phyloP scores from a whole-genome alignment of 2,888 invertebrate genomes.

The Willowsia nigromaculata region DNA sequence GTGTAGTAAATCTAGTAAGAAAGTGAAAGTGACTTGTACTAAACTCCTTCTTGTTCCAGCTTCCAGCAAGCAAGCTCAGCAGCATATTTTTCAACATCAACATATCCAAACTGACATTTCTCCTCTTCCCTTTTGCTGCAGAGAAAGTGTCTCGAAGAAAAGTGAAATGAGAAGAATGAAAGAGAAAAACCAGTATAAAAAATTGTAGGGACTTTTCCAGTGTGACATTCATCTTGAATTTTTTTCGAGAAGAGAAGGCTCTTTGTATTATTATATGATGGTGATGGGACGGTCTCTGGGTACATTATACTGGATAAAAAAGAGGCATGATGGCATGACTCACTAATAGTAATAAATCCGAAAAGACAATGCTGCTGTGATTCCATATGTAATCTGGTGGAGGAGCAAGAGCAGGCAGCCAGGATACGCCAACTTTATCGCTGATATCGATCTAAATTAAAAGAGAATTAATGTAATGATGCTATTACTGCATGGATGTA shows the following conservation, averaged over 20 bases:
- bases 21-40: slow-evolving; percentile 24
- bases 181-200: slow-evolving; percentile 9
- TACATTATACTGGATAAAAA: slow-evolving; percentile 7
- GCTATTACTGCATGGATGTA: slow-evolving; percentile 32
- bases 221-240: slow-evolving; percentile 39
- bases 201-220: slow-evolving; percentile 24
- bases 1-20: slow-evolving; percentile 11
- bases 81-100: slow-evolving; percentile 37
- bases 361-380: slow-evolving; percentile 16
- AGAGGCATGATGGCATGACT: background rate
- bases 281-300: slow-evolving; percentile 12
- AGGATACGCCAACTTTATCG: slow-evolving; percentile 41
- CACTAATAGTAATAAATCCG: slow-evolving; percentile 23
- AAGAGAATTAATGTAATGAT: slow-evolving; percentile 66
- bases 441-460: slow-evolving; percentile 67
- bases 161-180: background rate
- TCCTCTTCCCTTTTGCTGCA: background rate
- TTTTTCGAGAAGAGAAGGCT: slow-evolving; percentile 6
- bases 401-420: background rate
- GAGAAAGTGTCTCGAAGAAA: background rate
- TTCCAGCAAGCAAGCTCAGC: background rate
- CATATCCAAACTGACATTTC: slow-evolving; percentile 45
- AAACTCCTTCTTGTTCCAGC: slow-evolving; percentile 6
- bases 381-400: background rate
- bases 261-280: background rate